Base-by-base conservation (phyloP, 2,797 vertebrate species). In the Spinus pinus region DNA sequence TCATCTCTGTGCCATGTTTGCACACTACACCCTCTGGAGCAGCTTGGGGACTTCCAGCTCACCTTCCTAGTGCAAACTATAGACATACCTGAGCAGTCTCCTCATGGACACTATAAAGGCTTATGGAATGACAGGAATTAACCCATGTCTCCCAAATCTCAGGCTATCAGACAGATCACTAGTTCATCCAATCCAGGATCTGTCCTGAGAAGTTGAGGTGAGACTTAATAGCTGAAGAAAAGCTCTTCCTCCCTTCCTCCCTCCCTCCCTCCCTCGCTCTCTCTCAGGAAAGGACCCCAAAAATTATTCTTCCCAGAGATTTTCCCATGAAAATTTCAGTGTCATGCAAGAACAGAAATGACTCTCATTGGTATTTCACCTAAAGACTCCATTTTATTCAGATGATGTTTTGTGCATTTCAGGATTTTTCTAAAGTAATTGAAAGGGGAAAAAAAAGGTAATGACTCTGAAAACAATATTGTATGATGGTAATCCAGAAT, bases 401-500 rank as follows among this genome's bases (percentile, higher is more conserved):
- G 67, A 37, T 27, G 16, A 30, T 82, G 33, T 53, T 70, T 84
- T 66, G 31, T 61, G 22, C 61, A 39, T 85, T 91, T 95, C 57
- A 58, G n/a, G 41, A 30, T 64, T 91, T 94, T 86, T 80, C 61
- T 83, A 69, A 89, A 74, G 54, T 79, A 95, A 75, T 80, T 90
- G 58, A 93, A 85, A 81, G 33, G 3, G 13, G 14, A 74, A 21
- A 88, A 58, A 84, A 70, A 80, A 42, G 31, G 39, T 84, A 90
- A 54, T 57, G 21, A 77, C 15, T 70, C 70, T 75, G 60, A 82
- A 95, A 94, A 94, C 37, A 95, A 88, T 95, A 53, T 86, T 88
- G 51, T 69, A 80, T 92, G 57, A 84, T 81, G 8, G 39, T 88
- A 93, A 90, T 88, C 65, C 58, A 92, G 74, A 90, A 93, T 73